These are phyloP conservation scores for Chloropsis cyanopogon DNA, from an alignment of 2,113 vertebrate species.

Conservation along the genomic window DNA sequence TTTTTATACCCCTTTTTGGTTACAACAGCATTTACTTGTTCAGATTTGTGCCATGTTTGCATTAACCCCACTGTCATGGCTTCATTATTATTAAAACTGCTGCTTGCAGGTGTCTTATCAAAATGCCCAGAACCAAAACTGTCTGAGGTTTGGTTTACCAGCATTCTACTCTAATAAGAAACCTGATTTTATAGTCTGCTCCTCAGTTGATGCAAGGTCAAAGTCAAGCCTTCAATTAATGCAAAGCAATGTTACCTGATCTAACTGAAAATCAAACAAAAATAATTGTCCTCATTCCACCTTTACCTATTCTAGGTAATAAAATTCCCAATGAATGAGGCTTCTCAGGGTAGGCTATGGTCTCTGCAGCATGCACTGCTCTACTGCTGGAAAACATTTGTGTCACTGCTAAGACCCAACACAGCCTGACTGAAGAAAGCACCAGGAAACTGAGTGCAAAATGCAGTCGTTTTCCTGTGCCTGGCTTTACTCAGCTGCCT, in stretches of 20 bases:
- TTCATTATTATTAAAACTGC: not conserved
- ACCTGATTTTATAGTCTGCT: not conserved
- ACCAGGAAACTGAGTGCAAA: not conserved
- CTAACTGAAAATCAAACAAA: not conserved
- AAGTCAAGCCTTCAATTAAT: not conserved
- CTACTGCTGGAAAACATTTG: not conserved
- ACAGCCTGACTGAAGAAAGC: not conserved
- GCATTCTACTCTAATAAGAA: not conserved
- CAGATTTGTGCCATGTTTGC: not conserved
- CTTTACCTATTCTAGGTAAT: not conserved
- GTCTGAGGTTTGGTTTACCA: not conserved
- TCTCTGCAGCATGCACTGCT: not conserved
- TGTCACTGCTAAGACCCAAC: not conserved
- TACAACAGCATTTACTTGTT: not conserved
- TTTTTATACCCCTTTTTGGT: not conserved
- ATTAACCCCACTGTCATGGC: not conserved
- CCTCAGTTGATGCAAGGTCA: not conserved
- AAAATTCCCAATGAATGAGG: not conserved
- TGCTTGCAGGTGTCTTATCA: not conserved
- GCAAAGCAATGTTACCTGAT: fast-evolving
- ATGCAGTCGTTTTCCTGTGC: not conserved
- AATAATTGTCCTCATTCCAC: not conserved
- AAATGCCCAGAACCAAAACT: not conserved
- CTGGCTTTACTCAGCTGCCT: not conserved
- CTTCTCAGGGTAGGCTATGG: not conserved